These are phyloP conservation scores for Oryctes rhinoceros DNA, from an alignment of 1,140 invertebrate species.

Conservation along the genomic window DNA sequence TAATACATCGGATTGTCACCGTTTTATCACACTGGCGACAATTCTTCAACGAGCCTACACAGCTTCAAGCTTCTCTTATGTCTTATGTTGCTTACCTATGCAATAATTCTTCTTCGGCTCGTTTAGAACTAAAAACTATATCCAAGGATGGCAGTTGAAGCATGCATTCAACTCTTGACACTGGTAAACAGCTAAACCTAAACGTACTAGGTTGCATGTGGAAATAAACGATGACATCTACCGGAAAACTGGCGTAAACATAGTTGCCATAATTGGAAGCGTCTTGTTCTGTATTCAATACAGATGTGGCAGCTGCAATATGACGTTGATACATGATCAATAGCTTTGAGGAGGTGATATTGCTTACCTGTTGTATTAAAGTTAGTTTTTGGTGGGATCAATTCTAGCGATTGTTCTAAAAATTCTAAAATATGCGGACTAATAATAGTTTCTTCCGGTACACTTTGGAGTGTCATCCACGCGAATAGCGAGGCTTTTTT, in stretches of 20 bases:
- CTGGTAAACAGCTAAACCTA: slow-evolving; percentile 93
- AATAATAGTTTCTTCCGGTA: slow-evolving; percentile 95
- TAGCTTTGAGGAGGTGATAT: slow-evolving; percentile 42
- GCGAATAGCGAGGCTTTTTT: slow-evolving; percentile 95
- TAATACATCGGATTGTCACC: too few species aligned
- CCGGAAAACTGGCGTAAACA: slow-evolving; percentile 93
- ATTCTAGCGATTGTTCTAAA: slow-evolving; percentile 92
- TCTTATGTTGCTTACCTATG: slow-evolving; percentile 53
- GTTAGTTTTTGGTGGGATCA: slow-evolving; percentile 78
- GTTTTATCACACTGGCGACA: too few species aligned
- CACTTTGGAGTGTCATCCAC: slow-evolving; percentile 94
- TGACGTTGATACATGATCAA: neutral
- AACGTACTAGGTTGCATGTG: slow-evolving; percentile 97
- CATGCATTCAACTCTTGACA: slow-evolving; percentile 95
- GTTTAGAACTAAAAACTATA: slow-evolving; percentile 90
- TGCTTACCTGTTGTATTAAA: slow-evolving; percentile 48
- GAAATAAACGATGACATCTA: slow-evolving; percentile 98
- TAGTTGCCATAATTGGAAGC: slow-evolving; percentile 76
- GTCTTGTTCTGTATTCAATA: slow-evolving; percentile 63
- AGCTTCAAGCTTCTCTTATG: too few species aligned
- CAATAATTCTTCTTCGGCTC: slow-evolving; percentile 76
- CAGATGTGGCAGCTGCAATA: slow-evolving; percentile 50
- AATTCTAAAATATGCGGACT: slow-evolving; percentile 95
- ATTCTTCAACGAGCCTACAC: too few species aligned
- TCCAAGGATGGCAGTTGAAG: slow-evolving; percentile 94